phyloP scores from a whole-genome alignment of 2,797 vertebrate genomes.

The Galagoides demidoff region DNA sequence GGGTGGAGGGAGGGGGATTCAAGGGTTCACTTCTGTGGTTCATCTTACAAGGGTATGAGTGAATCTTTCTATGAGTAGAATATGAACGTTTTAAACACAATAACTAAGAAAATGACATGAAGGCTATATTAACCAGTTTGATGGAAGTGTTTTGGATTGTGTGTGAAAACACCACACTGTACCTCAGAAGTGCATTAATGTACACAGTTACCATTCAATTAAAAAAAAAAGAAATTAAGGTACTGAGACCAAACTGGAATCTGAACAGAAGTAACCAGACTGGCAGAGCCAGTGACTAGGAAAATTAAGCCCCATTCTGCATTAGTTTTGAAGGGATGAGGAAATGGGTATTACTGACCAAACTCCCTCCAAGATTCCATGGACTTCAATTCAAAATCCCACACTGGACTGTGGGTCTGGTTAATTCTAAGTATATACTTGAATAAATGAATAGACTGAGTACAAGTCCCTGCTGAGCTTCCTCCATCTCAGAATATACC shows the following conservation, averaged over 20 bases:
- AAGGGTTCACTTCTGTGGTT: too few relatives aligned
- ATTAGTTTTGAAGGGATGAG: rapidly evolving
- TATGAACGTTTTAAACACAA: too few relatives aligned
- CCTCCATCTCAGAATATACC: background rate
- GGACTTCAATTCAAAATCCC: background rate
- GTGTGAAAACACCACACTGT: too few relatives aligned
- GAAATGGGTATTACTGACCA: rapidly evolving
- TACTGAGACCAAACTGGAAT: background rate
- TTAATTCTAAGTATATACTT: background rate
- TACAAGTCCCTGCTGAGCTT: background rate
- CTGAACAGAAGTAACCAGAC: background rate
- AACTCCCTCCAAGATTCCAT: background rate
- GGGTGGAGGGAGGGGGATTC: too few relatives aligned
- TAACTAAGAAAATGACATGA: too few relatives aligned
- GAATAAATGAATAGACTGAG: background rate
- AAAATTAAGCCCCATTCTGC: background rate
- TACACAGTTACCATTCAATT: too few relatives aligned
- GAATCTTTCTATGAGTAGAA: too few relatives aligned
- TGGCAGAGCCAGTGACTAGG: background rate
- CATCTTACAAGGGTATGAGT: too few relatives aligned
- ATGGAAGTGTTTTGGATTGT: too few relatives aligned
- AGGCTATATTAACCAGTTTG: too few relatives aligned
- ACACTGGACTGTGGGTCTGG: background rate
- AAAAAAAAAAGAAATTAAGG: background rate
- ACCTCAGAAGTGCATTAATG: too few relatives aligned